Conservation (phyloP, 92 coral and sea anemone species). For the Epizoanthus rinbou region DNA sequence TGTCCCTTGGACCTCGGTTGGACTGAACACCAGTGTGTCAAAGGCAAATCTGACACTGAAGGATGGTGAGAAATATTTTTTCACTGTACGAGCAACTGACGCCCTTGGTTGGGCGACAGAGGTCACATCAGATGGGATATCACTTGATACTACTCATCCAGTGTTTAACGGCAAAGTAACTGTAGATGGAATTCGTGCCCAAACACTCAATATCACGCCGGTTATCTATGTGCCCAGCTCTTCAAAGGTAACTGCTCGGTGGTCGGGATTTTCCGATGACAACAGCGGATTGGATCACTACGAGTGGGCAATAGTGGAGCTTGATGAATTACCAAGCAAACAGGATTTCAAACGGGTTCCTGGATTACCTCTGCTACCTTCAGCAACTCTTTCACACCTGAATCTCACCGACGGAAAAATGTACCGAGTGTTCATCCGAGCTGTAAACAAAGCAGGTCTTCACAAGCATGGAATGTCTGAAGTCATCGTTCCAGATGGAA, state of each 20-base stretch:
- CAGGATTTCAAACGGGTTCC: constrained; percentile 70
- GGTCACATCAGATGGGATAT: constrained; percentile 74
- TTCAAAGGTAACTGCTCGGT: constrained; percentile 60
- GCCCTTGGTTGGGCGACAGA: constrained; percentile 74
- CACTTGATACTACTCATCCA: constrained; percentile 79
- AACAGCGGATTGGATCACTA: constrained; percentile 79
- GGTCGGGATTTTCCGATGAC: constrained; percentile 84
- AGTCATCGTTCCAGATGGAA: constrained; percentile 70
- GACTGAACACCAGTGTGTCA: constrained; percentile 62
- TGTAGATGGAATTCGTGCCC: constrained; percentile 63
- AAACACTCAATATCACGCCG: constrained; percentile 58
- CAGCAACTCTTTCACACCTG: constrained; percentile 70
- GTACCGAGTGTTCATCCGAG: constrained; percentile 76
- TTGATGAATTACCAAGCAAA: constrained; percentile 35
- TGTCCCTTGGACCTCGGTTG: constrained; percentile 80
- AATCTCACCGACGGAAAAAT: constrained; percentile 59
- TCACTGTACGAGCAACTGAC: constrained; percentile 80
- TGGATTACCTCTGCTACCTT: constrained; percentile 61
- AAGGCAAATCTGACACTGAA: constrained; percentile 54
- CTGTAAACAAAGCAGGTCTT: constrained; percentile 73
- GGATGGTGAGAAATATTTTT: constrained; percentile 68
- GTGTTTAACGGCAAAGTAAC: constrained; percentile 79
- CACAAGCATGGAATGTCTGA: constrained; percentile 72
- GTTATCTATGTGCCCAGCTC: constrained; percentile 70
- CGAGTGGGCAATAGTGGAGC: constrained; percentile 69